phyloP scores from a whole-genome alignment of 2,888 invertebrate genomes.

The Microplitis manilae region DNA sequence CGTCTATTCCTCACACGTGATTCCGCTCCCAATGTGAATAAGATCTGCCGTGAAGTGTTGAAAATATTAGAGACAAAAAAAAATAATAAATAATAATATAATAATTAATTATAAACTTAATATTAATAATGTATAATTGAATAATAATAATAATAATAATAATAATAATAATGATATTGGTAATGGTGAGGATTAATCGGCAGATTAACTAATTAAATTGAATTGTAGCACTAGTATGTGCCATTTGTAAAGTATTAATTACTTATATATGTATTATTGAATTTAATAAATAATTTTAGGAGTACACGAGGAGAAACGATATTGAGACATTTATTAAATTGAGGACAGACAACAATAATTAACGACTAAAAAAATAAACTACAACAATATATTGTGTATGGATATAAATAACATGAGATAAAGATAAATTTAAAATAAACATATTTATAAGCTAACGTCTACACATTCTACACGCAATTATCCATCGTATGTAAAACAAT shows the following conservation, averaged over 20 bases:
- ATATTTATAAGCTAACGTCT: conserved; percentile 70
- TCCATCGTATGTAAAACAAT: conserved; percentile 70
- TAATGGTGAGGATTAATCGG: conserved; percentile 12
- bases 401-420: conserved; percentile 52
- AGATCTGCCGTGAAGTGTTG: conserved; percentile 47
- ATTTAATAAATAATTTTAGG: conserved; percentile 59
- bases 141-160: conserved; percentile 13
- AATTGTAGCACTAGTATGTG: conserved; percentile 46
- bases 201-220: conserved; percentile 17
- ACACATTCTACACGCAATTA: conserved; percentile 63
- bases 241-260: conserved; percentile 69
- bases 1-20: conserved; percentile 8
- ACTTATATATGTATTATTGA: conserved; percentile 57
- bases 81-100: conserved; percentile 44
- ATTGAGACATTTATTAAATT: conserved; percentile 35
- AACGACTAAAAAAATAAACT: conserved; percentile 55
- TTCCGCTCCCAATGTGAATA: conserved; percentile 39
- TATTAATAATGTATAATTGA: conserved; percentile 6
- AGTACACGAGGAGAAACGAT: conserved; percentile 49
- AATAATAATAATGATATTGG: conserved; percentile 7
- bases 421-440: conserved; percentile 63
- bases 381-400: conserved; percentile 61
- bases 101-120: conserved; percentile 21
- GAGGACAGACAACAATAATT: conserved; percentile 41
- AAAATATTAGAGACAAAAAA: conserved; percentile 22